Conservation (phyloP, 2,797 vertebrate species). For the Anolis apletophallus region DNA sequence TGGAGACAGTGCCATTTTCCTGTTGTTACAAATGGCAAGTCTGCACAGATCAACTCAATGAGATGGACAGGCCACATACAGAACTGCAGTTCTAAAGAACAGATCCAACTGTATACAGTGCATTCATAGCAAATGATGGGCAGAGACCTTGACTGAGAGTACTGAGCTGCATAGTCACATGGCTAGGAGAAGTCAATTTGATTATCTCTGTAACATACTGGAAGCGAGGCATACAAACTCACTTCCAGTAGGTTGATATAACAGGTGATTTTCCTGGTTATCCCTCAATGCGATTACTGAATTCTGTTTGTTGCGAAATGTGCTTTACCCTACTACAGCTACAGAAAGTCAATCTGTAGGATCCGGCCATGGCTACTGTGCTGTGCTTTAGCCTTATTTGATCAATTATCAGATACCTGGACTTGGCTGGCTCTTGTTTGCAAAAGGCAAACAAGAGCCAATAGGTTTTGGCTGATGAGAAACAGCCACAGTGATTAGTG, state of each 20-base stretch:
- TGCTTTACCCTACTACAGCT: slow-evolving; percentile 71
- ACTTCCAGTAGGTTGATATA: slow-evolving; percentile 17
- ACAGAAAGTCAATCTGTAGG: slow-evolving; percentile 75
- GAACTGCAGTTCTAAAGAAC: slow-evolving; percentile 45
- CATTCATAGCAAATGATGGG: slow-evolving; percentile 43
- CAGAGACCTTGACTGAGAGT: slow-evolving; percentile 52
- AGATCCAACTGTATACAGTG: slow-evolving; percentile 43
- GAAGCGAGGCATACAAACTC: slow-evolving; percentile 65
- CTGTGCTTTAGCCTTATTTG: slow-evolving; percentile 77
- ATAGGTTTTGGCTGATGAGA: slow-evolving; percentile 65
- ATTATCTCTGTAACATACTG: slow-evolving; percentile 66
- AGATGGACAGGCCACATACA: slow-evolving; percentile 30
- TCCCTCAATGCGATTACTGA: slow-evolving; percentile 76
- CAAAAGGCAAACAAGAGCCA: slow-evolving; percentile 78
- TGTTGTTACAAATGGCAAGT: slow-evolving; percentile 37
- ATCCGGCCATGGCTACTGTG: no score
- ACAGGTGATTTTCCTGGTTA: slow-evolving; percentile 61
- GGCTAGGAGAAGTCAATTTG: slow-evolving; percentile 59
- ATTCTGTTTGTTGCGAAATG: slow-evolving; percentile 73
- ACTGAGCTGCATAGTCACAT: slow-evolving; percentile 61
- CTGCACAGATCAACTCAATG: slow-evolving; percentile 43
- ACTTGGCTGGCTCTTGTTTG: no score
- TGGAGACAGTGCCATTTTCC: slow-evolving; percentile 37
- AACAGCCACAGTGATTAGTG: slow-evolving; percentile 59
- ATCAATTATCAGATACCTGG: slow-evolving; percentile 77